A percentile compares a stretch with the other conserved stretches of the same genome.
Conservation (phyloP, 2,888 invertebrate genomes). For the Sphinx pinastri region DNA sequence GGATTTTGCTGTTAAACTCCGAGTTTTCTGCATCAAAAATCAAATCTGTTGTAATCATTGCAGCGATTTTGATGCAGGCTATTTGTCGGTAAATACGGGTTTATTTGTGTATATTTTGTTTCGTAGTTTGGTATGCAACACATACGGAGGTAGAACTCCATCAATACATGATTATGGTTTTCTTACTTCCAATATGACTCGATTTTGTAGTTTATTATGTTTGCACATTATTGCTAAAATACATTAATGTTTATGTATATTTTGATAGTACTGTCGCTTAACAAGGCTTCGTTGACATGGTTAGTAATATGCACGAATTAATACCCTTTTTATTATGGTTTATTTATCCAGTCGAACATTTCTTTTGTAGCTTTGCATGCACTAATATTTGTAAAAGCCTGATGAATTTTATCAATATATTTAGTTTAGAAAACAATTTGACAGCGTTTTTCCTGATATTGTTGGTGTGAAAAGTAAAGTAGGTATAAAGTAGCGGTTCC, state of each 20-base stretch:
- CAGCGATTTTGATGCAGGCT: neutral
- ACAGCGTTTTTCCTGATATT: no score
- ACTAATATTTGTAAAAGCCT: no score
- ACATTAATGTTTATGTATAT: neutral
- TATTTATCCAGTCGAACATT: no score
- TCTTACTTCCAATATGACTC: neutral
- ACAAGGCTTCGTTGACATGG: no score
- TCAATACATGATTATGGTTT: neutral
- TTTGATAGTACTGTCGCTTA: neutral
- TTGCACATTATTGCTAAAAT: neutral
- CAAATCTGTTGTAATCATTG: neutral
- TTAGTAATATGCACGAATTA: no score
- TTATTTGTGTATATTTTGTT: slow-evolving; percentile 20
- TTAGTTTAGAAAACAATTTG: no score
- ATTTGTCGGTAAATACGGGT: slow-evolving; percentile 15
- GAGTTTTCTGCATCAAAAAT: neutral
- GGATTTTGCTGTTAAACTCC: slow-evolving; percentile 21
- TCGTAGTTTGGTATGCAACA: slow-evolving; percentile 18
- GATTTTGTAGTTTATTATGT: neutral
- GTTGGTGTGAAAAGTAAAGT: no score
- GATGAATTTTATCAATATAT: no score
- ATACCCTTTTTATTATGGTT: no score
- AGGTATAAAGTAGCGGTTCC: no score
- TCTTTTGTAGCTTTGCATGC: no score
- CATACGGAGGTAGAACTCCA: neutral